phyloP scores from a whole-genome alignment of 2,888 invertebrate species.

The Synanthedon andrenaeformis region DNA sequence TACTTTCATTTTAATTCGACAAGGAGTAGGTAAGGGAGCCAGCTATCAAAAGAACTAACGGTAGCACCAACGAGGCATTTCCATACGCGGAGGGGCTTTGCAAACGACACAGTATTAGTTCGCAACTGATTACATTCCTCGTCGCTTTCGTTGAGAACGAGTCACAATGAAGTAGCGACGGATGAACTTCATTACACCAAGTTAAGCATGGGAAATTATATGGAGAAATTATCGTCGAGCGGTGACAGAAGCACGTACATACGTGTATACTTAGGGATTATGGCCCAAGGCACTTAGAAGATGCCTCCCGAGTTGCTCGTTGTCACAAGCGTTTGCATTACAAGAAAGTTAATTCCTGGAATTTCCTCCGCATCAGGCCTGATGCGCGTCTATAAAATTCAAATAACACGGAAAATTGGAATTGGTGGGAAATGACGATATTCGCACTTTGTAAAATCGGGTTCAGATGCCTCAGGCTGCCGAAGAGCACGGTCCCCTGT shows the following conservation, averaged over 20 bases:
- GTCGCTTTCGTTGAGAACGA: slow-evolving; percentile 52
- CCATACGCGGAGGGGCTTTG: slow-evolving; percentile 59
- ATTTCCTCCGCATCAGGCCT: slow-evolving; percentile 21
- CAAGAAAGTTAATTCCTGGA: slow-evolving; percentile 31
- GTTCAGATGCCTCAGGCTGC: slow-evolving; percentile 25
- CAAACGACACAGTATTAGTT: slow-evolving; percentile 63
- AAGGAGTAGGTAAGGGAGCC: slow-evolving; percentile 37
- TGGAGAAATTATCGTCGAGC: slow-evolving; percentile 64
- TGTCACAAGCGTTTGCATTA: slow-evolving; percentile 28
- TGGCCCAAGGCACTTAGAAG: slow-evolving; percentile 43
- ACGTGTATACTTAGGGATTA: slow-evolving; percentile 30
- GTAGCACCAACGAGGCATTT: slow-evolving; percentile 60
- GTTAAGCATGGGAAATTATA: slow-evolving; percentile 68
- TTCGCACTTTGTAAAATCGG: slow-evolving; percentile 34
- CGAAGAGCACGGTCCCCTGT: slow-evolving; percentile 32
- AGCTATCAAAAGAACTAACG: slow-evolving; percentile 68
- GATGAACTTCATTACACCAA: slow-evolving; percentile 68
- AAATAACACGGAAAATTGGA: slow-evolving; percentile 8
- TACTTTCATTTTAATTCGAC: slow-evolving; percentile 63
- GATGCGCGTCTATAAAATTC: slow-evolving; percentile 9
- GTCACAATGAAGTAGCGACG: slow-evolving; percentile 64
- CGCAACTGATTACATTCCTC: slow-evolving; percentile 67
- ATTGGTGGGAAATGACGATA: slow-evolving; percentile 18
- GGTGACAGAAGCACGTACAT: slow-evolving; percentile 42
- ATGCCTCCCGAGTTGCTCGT: slow-evolving; percentile 30